Evolutionary conservation across 2,113 vertebrate species (phyloP).

Genomic region (Lophura nycthemera): DNA sequence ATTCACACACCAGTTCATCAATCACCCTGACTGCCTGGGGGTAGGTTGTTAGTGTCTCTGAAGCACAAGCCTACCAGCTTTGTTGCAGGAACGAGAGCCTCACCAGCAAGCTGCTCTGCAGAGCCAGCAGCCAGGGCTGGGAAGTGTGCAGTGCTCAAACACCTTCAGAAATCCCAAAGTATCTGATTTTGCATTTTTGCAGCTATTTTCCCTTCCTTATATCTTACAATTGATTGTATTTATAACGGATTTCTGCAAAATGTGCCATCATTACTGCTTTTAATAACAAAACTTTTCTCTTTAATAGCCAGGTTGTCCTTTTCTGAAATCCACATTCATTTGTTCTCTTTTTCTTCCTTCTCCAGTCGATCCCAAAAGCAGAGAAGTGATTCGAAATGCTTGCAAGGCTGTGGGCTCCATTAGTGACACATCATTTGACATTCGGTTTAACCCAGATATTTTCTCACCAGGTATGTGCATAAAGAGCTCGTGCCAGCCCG

Average conservation of each 20-base stretch:
- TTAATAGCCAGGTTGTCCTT: neutral
- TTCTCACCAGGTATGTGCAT: constrained; percentile 90
- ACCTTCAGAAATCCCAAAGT: neutral
- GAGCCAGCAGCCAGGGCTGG: neutral
- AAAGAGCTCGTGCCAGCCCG: neutral
- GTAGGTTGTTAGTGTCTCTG: neutral
- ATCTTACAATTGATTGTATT: neutral
- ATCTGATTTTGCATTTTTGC: neutral
- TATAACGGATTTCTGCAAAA: neutral
- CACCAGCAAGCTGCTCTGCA: too few species aligned
- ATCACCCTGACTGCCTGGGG: neutral
- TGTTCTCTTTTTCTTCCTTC: neutral
- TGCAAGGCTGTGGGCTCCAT: constrained; percentile 96
- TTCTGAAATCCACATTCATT: neutral
- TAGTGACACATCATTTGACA: constrained; percentile 93
- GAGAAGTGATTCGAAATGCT: constrained; percentile 93
- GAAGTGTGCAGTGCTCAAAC: fast-evolving
- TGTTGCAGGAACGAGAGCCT: neutral
- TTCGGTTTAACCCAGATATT: constrained; percentile 98
- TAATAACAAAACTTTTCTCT: neutral
- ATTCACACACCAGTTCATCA: neutral
- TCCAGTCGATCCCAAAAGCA: constrained; percentile 90
- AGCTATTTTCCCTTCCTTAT: neutral
- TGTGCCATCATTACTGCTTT: neutral
- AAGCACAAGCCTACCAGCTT: neutral